These are phyloP conservation scores for Erebia ligea DNA, from an alignment of 2,888 invertebrate genomes.

Conservation along the genomic window DNA sequence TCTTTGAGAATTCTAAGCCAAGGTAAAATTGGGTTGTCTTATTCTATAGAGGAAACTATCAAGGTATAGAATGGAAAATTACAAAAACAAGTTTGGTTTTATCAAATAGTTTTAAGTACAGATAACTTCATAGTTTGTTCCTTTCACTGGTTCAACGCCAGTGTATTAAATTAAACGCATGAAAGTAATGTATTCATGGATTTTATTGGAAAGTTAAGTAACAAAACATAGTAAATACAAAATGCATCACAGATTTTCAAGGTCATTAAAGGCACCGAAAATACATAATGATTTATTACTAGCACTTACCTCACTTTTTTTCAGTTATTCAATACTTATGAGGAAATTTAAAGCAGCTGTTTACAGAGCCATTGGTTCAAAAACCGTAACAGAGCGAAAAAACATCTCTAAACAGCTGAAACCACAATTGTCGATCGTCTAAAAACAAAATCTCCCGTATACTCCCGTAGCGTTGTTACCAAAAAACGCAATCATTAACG, in stretches of 20 bases:
- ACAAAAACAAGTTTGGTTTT: too few relatives aligned
- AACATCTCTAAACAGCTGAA: conserved; percentile 17
- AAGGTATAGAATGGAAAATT: not conserved
- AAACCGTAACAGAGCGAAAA: conserved; percentile 41
- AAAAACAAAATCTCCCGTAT: not conserved
- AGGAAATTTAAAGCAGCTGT: conserved; percentile 13
- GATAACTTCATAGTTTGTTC: not conserved
- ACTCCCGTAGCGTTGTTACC: not conserved
- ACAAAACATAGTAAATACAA: not conserved
- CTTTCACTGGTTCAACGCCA: not conserved
- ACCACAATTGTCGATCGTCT: conserved; percentile 20
- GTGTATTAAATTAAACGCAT: not conserved
- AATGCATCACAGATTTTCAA: conserved; percentile 22
- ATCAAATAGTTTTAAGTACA: too few relatives aligned
- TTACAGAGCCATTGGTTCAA: conserved; percentile 37
- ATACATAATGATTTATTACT: conserved; percentile 18
- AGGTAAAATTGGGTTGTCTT: not conserved
- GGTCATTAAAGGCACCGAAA: conserved; percentile 33
- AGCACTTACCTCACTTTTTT: conserved; percentile 31
- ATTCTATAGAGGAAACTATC: not conserved
- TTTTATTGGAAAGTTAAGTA: not conserved
- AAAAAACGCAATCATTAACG: not conserved
- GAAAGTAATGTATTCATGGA: not conserved
- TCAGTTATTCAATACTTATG: not conserved
- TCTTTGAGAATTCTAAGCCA: not conserved